Base-by-base conservation (phyloP, 2,113 vertebrate species). In the Madoqua kirkii region DNA sequence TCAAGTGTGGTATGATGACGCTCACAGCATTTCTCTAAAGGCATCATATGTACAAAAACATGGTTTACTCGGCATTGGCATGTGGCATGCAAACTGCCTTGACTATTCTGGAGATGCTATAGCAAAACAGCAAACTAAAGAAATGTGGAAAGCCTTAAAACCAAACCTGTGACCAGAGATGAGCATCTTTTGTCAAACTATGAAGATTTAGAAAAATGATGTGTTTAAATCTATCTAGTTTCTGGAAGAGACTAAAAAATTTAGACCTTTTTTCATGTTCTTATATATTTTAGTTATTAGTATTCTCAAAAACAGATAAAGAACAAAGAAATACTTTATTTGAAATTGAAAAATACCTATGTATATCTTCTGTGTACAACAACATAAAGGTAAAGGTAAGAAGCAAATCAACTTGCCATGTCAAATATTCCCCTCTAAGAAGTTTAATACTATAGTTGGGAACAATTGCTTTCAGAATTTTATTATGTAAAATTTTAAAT, bases 1-100 rank as follows among this genome's bases (percentile, higher is more conserved):
- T 98, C 99, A 99, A 97, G 99, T 99, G 4, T 99, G 99, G 99
- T 99, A 99, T 71, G 99, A 99, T 85, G 99, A 99, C 93, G 99
- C 99, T 12, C 97, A 96, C 86, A 99, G 99, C 97, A 99, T 99
- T 97, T 99, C 99, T 96, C 97, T 99, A 57, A 99, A 99, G 98
- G 98, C 99, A 1, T 97, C 98, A 0, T 99, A 98, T n/a, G 98
- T 99, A 84, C 98, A 98, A 96, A 95, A 97, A 3, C 98, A 89
- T 90, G 99, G 99, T 36, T 97, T 99, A 95, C 98, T 99, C n/a
- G 99, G 99, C 60, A 99, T 99, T 71, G 99, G 99, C 89, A 99
- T 99, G 99, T 99, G 99, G 99, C 99, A 99, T 43, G 99, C 99
- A 94, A 99, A 99, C 97, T 99, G 99, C 95, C 99, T 99, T 67